Percentiles rank a stretch among this genome's conserved stretches.
phyloP scores from a whole-genome alignment of 1,140 invertebrate species.

The Cotesia chilonis region DNA sequence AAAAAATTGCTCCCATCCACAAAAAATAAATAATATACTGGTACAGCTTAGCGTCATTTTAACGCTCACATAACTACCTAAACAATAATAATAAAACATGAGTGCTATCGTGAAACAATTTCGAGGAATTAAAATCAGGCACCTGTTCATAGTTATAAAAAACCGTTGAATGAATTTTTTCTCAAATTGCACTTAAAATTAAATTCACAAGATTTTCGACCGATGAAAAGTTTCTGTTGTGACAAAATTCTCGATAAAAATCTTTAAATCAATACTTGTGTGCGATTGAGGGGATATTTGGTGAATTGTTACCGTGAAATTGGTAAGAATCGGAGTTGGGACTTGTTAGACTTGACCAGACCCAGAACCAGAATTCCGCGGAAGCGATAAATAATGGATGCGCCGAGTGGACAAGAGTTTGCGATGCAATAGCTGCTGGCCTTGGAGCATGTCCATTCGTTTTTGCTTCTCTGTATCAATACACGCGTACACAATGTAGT shows the following conservation, averaged over 20 bases:
- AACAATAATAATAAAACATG: too few species aligned
- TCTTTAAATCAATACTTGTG: background rate
- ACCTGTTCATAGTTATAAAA: too few species aligned
- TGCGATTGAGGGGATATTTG: constrained; percentile 18
- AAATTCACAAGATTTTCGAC: too few species aligned
- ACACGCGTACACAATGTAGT: background rate
- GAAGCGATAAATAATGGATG: constrained; percentile 44
- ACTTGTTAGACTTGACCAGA: constrained; percentile 1
- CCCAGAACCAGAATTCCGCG: constrained; percentile 32
- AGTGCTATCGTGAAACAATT: too few species aligned
- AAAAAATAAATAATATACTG: too few species aligned
- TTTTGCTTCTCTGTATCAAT: constrained; percentile 27
- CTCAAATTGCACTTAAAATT: too few species aligned
- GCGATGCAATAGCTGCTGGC: constrained; percentile 40
- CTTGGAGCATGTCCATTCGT: constrained; percentile 39
- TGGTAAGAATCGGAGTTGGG: background rate
- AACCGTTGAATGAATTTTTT: too few species aligned
- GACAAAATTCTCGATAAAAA: background rate
- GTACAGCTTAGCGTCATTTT: too few species aligned
- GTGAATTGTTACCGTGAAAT: constrained; percentile 14
- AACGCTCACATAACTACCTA: too few species aligned
- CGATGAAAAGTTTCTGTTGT: too few species aligned
- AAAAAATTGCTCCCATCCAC: too few species aligned
- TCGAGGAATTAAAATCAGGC: too few species aligned
- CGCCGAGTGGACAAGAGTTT: constrained; percentile 36